Base-by-base conservation (phyloP, 2,888 invertebrate genomes). In the Lepidochrysops patricia region DNA sequence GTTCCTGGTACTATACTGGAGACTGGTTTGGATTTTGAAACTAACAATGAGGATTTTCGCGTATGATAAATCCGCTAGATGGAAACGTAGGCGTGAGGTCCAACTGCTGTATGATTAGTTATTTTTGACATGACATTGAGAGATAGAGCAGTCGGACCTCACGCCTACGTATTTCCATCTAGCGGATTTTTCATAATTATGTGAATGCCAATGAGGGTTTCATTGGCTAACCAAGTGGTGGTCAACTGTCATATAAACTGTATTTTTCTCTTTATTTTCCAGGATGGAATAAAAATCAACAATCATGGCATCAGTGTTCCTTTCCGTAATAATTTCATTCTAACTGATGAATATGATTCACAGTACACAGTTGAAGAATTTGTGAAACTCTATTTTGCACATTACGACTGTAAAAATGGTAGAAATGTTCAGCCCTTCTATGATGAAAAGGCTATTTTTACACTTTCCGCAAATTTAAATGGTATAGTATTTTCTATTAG, bases 201-300 rank as follows among this genome's bases (percentile, higher is more conserved):
- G n/a, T n/a, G n/a, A n/a, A n/a, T n/a, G n/a, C n/a, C n/a, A n/a
- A n/a, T n/a, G n/a, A n/a, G n/a, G n/a, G n/a, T n/a, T n/a, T n/a
- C n/a, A n/a, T n/a, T n/a, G 29, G 29, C 7, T 5, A 29, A 4
- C 29, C 4, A 29, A 29, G 29, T 5, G 29, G 4, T 5, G 29
- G 7, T 29, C 4, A 29, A 29, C 4, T 29, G 29, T 4, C 29
- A 29, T 5, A 29, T 4, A 50, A 25, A 23, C 12, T 25, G 1
- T 12, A 43, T 56, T 57, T 61, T 29, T n/a, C 6, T 27, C n/a
- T n/a, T 43, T 48, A 57, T 58, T 58, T 78, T 78, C 56, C 73
- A 89, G 89, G 89, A 89, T 70, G 89, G 88, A 1, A 63, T 89
- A 2, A 72, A 67, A 61, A 65, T 89, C 34, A 82, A 83, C 63